Base-by-base conservation (phyloP, 2,113 vertebrate species). In the Ameiurus melas region DNA sequence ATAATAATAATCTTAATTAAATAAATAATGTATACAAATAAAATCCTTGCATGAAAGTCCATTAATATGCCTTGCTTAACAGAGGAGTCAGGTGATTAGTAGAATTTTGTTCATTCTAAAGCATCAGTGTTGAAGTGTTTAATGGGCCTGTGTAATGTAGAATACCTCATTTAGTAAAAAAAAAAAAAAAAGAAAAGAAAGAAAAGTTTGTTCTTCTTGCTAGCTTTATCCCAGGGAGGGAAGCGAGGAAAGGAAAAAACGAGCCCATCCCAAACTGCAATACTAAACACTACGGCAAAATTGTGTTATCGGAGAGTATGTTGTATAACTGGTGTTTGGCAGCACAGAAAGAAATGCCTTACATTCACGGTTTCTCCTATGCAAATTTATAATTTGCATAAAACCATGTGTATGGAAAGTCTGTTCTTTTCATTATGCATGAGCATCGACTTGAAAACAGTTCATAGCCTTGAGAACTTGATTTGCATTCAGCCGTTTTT, bases 301-400 rank as follows among this genome's bases (percentile, higher is more conserved):
- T 57, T 19, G 55, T 57, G 4, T 8, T 7, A 5, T 25, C 53
- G 43, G 53, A 78, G 25, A n/a, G 17, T 19, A 2, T 10, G 17
- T 7, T 1, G 27, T 79, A 19, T 16, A 33, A 27, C 51, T 17
- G 70, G 10, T 47, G 39, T 77, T 17, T 19, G 33, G 33, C 33
- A 39, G 39, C 39, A 77, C 20, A 25, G 73, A 25, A 51, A 5
- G 39, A 25, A 51, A 5, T 78, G 25, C 3, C 77, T 33, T 22
- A 0, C 1, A 1, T 33, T 55, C 78, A 5, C 3, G 0, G 47
- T 47, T 58, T 19, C 62, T 66, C 39, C 2, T 9, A 84, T 51
- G 60, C 82, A 84, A 84, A 84, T 84, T 0, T 4, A 47, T 8
- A n/a, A 68, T 84, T 84, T 84, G 39, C 58, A 68, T 84, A 47